Base-by-base conservation (phyloP, 2,113 vertebrate species). In the Sturnira hondurensis region DNA sequence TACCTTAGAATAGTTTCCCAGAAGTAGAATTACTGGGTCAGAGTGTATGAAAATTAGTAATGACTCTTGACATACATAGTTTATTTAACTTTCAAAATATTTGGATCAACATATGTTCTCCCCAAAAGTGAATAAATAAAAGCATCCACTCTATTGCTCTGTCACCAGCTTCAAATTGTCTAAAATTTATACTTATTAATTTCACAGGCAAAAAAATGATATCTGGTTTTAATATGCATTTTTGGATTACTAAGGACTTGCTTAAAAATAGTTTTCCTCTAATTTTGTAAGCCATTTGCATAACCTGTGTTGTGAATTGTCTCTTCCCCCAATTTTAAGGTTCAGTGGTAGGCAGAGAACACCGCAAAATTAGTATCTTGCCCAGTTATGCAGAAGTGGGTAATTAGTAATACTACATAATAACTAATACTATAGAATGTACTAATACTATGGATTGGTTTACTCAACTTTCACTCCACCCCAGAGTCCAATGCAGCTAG, bases 1-100 rank as follows among this genome's bases (percentile, higher is more conserved):
- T 84, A 80, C 43, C 67, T 94, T 61, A 87, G 41, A 41, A 90
- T 26, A 65, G 28, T 68, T 74, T 95, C 56, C 67, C 86, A 50
- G 24, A 91, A 90, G 28, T 93, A 24, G 36, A 85, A 88, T 87
- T 71, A 65, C 31, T 38, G n/a, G 71, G n/a, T 50, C 78, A 94
- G 14, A 94, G 33, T 63, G 20, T 77, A 86, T 36, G 41, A 74
- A 38, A 31, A 88, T 45, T n/a, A 91, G 17, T 58, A 86, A 87
- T 47, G 47, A 56, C 38, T 83, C 81, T 86, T 83, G 54, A 89
- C 20, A 67, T 47, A 52, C 86, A 41, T 45, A 24, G 12, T 71
- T 19, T 89, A 86, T 84, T 70, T 81, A 81, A 43, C 86, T 96
- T 95, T 52, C 6, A 89, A 97, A 93, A 82, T 73, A 81, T 65